These are phyloP conservation scores for Heliconius charithonia DNA, from an alignment of 2,888 invertebrate genomes.

Conservation along the genomic window DNA sequence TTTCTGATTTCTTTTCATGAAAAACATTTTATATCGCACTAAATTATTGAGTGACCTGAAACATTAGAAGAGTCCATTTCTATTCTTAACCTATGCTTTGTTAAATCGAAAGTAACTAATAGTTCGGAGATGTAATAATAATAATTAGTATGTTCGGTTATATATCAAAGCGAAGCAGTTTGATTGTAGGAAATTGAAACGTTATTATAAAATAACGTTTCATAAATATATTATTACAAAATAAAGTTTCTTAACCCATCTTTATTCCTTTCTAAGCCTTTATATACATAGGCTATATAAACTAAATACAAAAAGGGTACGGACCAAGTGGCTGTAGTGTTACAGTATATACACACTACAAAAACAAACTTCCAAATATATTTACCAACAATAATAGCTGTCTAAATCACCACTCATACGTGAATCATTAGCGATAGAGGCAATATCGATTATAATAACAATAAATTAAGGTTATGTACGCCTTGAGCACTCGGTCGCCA, in stretches of 20 bases:
- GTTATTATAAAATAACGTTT: too few species aligned
- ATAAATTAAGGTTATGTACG: slow-evolving; percentile 40
- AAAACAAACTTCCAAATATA: too few species aligned
- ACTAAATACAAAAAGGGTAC: too few species aligned
- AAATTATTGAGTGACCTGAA: neutral
- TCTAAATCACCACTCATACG: neutral
- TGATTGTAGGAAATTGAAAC: too few species aligned
- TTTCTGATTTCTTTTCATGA: neutral
- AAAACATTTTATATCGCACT: neutral
- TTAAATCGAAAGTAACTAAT: neutral
- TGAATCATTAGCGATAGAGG: slow-evolving; percentile 26
- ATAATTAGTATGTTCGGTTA: too few species aligned
- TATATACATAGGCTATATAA: too few species aligned
- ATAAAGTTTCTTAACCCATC: too few species aligned
- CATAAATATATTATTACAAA: too few species aligned
- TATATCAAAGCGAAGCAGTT: neutral
- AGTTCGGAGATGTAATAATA: neutral
- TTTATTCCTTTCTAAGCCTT: too few species aligned
- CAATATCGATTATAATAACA: slow-evolving; percentile 40
- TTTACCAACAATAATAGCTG: neutral
- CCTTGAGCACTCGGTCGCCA: slow-evolving; percentile 14
- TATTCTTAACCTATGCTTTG: neutral
- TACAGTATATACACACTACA: too few species aligned
- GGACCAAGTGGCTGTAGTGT: too few species aligned
- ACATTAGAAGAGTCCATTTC: neutral